A percentile compares a stretch with the other conserved stretches of the same genome.
These are phyloP conservation scores for Mionectes macconnelli DNA, from an alignment of 2,113 vertebrate species.

Conservation along the genomic window DNA sequence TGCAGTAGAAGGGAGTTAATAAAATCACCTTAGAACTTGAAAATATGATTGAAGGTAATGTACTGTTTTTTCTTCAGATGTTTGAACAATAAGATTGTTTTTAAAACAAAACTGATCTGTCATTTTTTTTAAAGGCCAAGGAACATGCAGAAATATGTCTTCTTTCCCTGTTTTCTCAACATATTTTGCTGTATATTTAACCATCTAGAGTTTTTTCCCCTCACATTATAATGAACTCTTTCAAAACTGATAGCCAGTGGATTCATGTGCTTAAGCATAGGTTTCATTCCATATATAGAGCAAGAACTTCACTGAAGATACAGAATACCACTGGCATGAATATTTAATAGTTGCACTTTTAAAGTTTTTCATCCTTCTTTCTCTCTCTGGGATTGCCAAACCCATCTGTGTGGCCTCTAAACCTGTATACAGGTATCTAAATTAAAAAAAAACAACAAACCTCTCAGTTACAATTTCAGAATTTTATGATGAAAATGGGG, in stretches of 20 bases:
- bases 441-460: not conserved
- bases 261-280: not conserved
- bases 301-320: conserved; percentile 5
- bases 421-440: not conserved
- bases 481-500: not conserved
- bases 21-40: conserved; percentile 51
- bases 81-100: not conserved
- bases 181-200: not conserved
- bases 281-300: conserved; percentile 4
- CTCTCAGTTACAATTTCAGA: not conserved
- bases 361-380: conserved; percentile 10
- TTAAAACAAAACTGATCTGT: not conserved
- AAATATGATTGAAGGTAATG: conserved; percentile 29
- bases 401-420: conserved; percentile 9
- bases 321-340: conserved; percentile 34
- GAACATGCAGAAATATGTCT: not conserved
- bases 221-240: not conserved
- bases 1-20: conserved; percentile 58
- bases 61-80: conserved; percentile 2
- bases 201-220: not conserved
- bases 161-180: not conserved
- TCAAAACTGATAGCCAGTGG: conserved; percentile 11
- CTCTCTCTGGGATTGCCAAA: conserved; percentile 18
- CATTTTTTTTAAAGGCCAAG: not conserved
- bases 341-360: conserved; percentile 33